Evolutionary conservation across 2,797 vertebrate genomes (phyloP).

Genomic region (Poecilia wingei): DNA sequence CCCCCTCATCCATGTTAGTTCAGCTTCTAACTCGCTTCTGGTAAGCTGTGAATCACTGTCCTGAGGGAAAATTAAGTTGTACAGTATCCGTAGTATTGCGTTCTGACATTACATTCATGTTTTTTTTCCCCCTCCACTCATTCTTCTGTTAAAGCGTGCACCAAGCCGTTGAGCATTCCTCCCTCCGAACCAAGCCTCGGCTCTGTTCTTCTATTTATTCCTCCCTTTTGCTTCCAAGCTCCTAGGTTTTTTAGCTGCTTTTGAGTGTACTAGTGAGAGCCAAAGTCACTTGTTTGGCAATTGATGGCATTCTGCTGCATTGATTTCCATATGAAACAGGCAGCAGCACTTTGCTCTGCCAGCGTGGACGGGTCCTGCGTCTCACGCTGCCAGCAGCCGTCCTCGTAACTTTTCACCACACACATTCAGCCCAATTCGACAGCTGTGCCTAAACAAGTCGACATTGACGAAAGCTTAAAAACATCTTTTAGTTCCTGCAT

Average conservation of each 20-base stretch:
- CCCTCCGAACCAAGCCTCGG: conserved; percentile 34
- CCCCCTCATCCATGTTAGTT: conserved; percentile 44
- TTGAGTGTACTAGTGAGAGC: conserved; percentile 75
- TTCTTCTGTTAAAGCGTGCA: conserved; percentile 23
- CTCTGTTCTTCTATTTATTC: conserved; percentile 66
- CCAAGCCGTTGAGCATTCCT: conserved; percentile 45
- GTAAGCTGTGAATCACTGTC: conserved; percentile 32
- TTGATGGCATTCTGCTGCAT: conserved; percentile 84
- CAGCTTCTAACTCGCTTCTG: conserved; percentile 29
- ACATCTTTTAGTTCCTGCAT: conserved; percentile 67
- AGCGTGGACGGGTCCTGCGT: conserved; percentile 71
- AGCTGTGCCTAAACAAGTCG: conserved; percentile 75
- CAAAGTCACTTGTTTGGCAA: conserved; percentile 88
- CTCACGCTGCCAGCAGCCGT: conserved; percentile 74
- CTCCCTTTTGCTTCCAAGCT: conserved; percentile 52
- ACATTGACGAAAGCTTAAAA: conserved; percentile 74
- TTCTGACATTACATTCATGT: conserved; percentile 49
- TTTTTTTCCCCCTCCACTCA: conserved; percentile 24
- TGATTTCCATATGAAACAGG: conserved; percentile 88
- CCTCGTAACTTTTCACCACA: conserved; percentile 58
- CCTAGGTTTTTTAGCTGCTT: conserved; percentile 63
- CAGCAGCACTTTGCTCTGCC: conserved; percentile 80
- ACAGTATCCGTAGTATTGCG: conserved; percentile 19
- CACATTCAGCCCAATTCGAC: conserved; percentile 67
- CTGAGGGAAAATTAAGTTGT: conserved; percentile 34